Conservation (phyloP, 1,140 invertebrate genomes). For the Thaumetopoea pityocampa region DNA sequence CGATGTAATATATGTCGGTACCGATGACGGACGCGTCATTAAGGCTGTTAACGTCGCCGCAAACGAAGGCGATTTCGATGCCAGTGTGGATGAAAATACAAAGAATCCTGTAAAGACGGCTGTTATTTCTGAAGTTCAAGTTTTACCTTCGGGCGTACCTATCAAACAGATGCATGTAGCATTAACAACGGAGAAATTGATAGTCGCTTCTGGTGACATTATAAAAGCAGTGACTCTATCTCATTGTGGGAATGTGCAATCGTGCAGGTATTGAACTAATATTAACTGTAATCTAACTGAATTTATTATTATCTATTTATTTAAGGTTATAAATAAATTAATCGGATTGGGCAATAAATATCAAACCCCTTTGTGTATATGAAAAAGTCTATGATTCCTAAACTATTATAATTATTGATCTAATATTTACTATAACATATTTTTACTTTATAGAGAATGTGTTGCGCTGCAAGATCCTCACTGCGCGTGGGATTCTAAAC, state of each 20-base stretch:
- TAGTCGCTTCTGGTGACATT: slow-evolving; percentile 92
- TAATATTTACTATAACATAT: slow-evolving; percentile 11
- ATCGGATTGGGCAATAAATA: no score
- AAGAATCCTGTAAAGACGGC: slow-evolving; percentile 79
- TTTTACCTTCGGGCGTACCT: slow-evolving; percentile 81
- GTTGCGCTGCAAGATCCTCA: slow-evolving; percentile 96
- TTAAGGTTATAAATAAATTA: no score
- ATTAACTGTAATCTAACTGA: slow-evolving; percentile 5
- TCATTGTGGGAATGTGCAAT: slow-evolving; percentile 84
- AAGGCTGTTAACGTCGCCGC: slow-evolving; percentile 92
- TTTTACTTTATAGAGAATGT: slow-evolving; percentile 85
- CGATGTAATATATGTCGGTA: slow-evolving; percentile 96
- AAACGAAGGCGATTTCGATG: slow-evolving; percentile 70
- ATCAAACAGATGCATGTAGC: slow-evolving; percentile 85
- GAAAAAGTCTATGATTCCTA: no score
- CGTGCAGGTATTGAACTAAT: slow-evolving; percentile 79
- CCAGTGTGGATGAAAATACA: slow-evolving; percentile 60
- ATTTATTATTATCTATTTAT: slow-evolving; percentile 6
- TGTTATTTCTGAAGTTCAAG: slow-evolving; percentile 90
- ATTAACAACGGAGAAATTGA: slow-evolving; percentile 84
- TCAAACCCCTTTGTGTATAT: no score
- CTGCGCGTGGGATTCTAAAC: slow-evolving; percentile 94
- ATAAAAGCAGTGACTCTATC: slow-evolving; percentile 91
- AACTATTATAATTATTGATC: no score
- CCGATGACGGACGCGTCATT: slow-evolving; percentile 93